Evolutionary conservation across 2,797 vertebrate species (phyloP).

Genomic region (Cichlasoma orientale): DNA sequence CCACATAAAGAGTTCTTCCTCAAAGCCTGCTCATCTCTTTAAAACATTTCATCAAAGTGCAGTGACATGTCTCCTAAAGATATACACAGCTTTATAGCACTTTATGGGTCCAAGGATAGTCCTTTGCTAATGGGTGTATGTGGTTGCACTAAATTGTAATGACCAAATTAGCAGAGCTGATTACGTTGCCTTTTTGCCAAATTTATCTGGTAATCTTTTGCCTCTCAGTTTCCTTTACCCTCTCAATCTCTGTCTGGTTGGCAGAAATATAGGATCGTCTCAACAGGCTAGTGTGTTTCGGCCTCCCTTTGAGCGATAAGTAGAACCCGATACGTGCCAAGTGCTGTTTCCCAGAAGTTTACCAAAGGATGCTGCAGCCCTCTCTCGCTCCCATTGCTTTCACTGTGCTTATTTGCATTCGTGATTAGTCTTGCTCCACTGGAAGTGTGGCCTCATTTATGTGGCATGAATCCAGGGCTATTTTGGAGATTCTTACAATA

Average conservation of each 20-base stretch:
- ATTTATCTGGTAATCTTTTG: constrained; percentile 61
- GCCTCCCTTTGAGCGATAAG: constrained; percentile 58
- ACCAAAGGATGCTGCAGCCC: constrained; percentile 55
- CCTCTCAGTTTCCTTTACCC: constrained; percentile 41
- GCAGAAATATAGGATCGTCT: constrained; percentile 60
- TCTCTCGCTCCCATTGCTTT: constrained; percentile 58
- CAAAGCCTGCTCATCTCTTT: constrained; percentile 43
- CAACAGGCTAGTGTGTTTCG: constrained; percentile 50
- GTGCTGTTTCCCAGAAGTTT: constrained; percentile 69
- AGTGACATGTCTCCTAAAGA: constrained; percentile 34
- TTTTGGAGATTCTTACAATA: constrained; percentile 58
- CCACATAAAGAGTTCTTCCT: constrained; percentile 50
- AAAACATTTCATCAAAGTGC: constrained; percentile 45
- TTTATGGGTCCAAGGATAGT: constrained; percentile 24
- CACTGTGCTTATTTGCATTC: constrained; percentile 72
- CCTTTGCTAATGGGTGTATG: constrained; percentile 43
- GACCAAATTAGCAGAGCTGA: constrained; percentile 54
- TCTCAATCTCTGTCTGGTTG: constrained; percentile 39
- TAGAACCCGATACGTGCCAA: constrained; percentile 60
- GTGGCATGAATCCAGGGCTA: constrained; percentile 39
- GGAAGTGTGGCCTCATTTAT: constrained; percentile 67
- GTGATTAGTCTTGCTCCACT: constrained; percentile 71
- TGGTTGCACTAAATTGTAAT: constrained; percentile 46
- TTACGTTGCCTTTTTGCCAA: constrained; percentile 49
- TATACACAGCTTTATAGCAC: constrained; percentile 18